Evolutionary conservation across 2,113 vertebrate genomes (phyloP), one percentile per base, ranked within the genome.

Genomic region (Trachemys scripta): DNA sequence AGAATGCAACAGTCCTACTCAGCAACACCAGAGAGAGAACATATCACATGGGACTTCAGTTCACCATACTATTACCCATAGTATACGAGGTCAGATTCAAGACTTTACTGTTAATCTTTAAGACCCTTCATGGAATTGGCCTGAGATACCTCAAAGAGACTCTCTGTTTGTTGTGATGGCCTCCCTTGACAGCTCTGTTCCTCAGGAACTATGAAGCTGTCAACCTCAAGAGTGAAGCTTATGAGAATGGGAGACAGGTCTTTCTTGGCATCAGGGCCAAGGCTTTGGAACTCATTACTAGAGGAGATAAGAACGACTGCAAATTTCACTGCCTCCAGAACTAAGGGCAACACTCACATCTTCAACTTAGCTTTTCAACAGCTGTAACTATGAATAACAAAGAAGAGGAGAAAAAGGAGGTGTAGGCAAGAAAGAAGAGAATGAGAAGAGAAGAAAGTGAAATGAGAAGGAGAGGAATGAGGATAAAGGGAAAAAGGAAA

Each of bases 161-260:
- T 72, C 27, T 53, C 88, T 90, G 78, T 89, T 79, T 90, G 92
- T 89, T 93, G 79, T 47, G 53, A 85, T 51, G 93, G 83, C 17
- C 25, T 88, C 38, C 22, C 24, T 17, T 31, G 29, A 22, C 25
- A 94, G 7, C 31, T 84, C 82, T 84, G 85, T 83, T 88, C 81
- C 54, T 88, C 75, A 86, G 85, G 87, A 92, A 92, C 90, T 78
- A 92, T 92, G 90, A 92, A 92, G 85, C 90, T 92, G 90, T 92
- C 90, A 88, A 88, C 79, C 80, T 88, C 85, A 83, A 79, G 85
- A 86, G 80, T 92, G 85, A 83, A 79, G 85, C 69, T 79, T 84
- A 56, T 92, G 90, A 92, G 86, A 92, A 92, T 6, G 47, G 87
- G 90, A 84, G 22, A 16, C 69, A 49, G 85, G 80, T 47, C 80